phyloP scores from a whole-genome alignment of 2,113 vertebrate genomes.

The Aphyosemion australe region DNA sequence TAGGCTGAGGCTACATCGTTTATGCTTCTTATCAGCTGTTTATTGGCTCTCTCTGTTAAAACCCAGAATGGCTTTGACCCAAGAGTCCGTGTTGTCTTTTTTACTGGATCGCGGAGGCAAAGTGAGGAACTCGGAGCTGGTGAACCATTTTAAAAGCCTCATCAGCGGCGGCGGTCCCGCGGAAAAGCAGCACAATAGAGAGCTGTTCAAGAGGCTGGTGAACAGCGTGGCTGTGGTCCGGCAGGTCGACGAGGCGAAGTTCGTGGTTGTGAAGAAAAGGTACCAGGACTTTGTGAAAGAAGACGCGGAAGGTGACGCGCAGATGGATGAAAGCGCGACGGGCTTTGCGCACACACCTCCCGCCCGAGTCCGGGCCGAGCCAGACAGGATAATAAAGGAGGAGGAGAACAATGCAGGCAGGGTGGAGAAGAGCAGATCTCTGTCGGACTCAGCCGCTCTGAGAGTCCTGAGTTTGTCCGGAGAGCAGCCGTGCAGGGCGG shows the following conservation, averaged over 20 bases:
- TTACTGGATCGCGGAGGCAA: constrained; percentile 84
- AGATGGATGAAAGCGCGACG: constrained; percentile 40
- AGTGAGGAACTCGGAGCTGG: constrained; percentile 84
- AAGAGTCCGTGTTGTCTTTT: constrained; percentile 83
- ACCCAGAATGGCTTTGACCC: constrained; percentile 77
- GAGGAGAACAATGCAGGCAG: background rate
- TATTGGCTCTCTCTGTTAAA: fast-evolving
- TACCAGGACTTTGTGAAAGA: constrained; percentile 69
- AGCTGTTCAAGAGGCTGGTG: constrained; percentile 85
- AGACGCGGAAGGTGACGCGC: constrained; percentile 4
- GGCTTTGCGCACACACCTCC: constrained; percentile 37
- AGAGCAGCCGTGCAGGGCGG: constrained; percentile 37
- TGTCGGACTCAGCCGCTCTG: constrained; percentile 45
- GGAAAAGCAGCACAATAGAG: constrained; percentile 81
- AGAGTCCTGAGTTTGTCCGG: constrained; percentile 58
- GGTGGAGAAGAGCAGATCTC: constrained; percentile 1
- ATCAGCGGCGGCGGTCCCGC: constrained; percentile 78
- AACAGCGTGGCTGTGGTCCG: constrained; percentile 88
- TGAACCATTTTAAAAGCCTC: constrained; percentile 80
- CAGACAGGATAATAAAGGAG: constrained; percentile 10
- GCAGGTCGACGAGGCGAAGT: constrained; percentile 82
- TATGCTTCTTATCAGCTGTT: background rate
- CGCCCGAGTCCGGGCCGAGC: constrained; percentile 12
- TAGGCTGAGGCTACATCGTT: background rate
- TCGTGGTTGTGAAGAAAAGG: constrained; percentile 83